Base-by-base conservation (phyloP, 2,888 invertebrate species). In the Parnassius orleans region DNA sequence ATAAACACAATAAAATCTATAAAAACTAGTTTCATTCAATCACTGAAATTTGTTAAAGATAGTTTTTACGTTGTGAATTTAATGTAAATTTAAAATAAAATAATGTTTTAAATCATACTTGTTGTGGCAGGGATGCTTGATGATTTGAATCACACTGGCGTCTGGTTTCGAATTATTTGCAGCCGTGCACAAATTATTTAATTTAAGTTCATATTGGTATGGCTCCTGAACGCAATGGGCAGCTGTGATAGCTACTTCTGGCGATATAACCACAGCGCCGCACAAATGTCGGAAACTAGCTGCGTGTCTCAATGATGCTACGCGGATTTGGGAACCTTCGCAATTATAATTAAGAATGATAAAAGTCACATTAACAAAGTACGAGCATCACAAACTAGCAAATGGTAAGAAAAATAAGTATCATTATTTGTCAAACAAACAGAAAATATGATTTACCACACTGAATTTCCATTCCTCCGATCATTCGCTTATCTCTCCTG, bases 171-270 rank as follows among this genome's bases (percentile, higher is more conserved):
- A 65, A 2, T 69, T 63, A 19, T 71, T 55, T 1, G 51, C 61
- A 61, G 47, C n/a, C 1, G 14, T 14, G 14, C 90, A 89, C 61
- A 78, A 73, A 69, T 91, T 92, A 66, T 82, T 85, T 3, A 91
- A 67, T 52, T 75, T 73, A 12, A 92, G 62, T 2, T 65, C 11
- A 59, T 88, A 91, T 10, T 80, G 68, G 0, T 69, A 47, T 9
- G 76, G 66, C 11, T 60, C 60, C n/a, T 68, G 53, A 1, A 86
- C 78, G 68, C 92, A 92, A 66, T 92, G 92, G 0, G 91, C 91
- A 1, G 90, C 88, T 7, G 92, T 91, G 48, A 91, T 41, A 0
- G 88, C 87, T 43, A 71, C 74, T 2, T 75, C 58, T 9, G 73
- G 66, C 2, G 84, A 77, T 7, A 92, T 65, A 1, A 91, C 60